Evolutionary conservation across 2,888 invertebrate genomes (phyloP), one percentile per base, ranked within the genome.

Genomic region (Pollenia labialis): DNA sequence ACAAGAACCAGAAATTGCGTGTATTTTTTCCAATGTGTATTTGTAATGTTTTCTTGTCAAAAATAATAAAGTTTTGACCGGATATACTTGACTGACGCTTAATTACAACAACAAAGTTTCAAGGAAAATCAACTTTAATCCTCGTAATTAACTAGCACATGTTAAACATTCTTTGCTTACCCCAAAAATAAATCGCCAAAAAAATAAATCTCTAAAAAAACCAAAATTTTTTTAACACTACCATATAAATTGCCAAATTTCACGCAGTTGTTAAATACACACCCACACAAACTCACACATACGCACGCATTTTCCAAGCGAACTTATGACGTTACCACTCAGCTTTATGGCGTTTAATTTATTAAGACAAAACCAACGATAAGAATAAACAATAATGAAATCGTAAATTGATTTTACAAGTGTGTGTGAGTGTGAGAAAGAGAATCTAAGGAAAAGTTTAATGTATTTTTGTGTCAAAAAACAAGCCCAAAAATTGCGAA

Each of bases 341-440:
- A 46, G 64, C 64, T 42, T 60, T 69, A 58, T 40, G 23, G 32
- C 12, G 40, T 42, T 62, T 66, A 76, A 42, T 76, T 76, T 64
- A 75, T 72, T 44, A 66, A 40, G 11, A 58, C 42, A 52, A 71
- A 62, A 66, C 48, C 16, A n/a, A 10, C 74, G 68, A 72, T 79
- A 74, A 72, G 66, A 66, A 68, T 10, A 42, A 71, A 79, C 14
- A 74, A 69, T 69, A 75, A 62, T 80, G 75, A 23, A 69, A 75
- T 71, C 69, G 75, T 71, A 68, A 23, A 23, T 2, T 23, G 23
- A 23, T 23, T 23, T 23, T 23, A 23, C 23, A 2, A 23, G 23
- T 23, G 2, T 23, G 23, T 23, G 23, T 23, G 23, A 23, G 23
- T 23, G 23, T 23, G 23, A 23, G 23, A 23, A 23, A 23, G 23